Evolutionary conservation across 2,113 vertebrate species (phyloP).

Genomic region (Tyrannus savana): DNA sequence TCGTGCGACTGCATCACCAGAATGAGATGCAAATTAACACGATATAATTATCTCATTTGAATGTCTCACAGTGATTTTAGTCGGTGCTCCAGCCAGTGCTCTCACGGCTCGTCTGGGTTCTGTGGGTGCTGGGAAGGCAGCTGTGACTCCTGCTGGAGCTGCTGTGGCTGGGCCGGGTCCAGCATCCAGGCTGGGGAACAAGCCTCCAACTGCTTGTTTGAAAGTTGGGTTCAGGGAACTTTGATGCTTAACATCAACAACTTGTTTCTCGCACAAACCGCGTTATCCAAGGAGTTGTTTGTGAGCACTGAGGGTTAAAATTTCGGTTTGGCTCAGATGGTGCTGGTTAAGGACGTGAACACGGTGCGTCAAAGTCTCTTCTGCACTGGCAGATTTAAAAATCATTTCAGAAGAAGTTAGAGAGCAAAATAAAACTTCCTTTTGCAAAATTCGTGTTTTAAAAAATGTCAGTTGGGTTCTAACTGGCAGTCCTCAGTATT

Average conservation of each 20-base stretch:
- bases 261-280: background rate
- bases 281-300: background rate
- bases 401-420: background rate
- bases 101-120: background rate
- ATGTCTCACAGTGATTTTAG: background rate
- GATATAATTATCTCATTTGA: background rate
- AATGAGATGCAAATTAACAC: background rate
- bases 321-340: background rate
- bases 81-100: no score
- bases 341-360: background rate
- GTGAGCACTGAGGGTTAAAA: background rate
- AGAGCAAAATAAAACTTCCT: background rate
- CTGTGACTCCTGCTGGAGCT: rapidly evolving
- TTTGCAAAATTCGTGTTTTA: background rate
- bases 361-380: background rate
- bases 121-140: rapidly evolving
- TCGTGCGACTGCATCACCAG: background rate
- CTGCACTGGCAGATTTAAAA: background rate
- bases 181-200: background rate
- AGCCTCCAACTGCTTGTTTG: background rate
- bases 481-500: background rate
- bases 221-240: background rate
- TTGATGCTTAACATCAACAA: background rate
- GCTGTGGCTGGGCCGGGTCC: rapidly evolving
- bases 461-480: background rate